phyloP scores from a whole-genome alignment of 1,140 invertebrate species.

The Trissolcus basalis region DNA sequence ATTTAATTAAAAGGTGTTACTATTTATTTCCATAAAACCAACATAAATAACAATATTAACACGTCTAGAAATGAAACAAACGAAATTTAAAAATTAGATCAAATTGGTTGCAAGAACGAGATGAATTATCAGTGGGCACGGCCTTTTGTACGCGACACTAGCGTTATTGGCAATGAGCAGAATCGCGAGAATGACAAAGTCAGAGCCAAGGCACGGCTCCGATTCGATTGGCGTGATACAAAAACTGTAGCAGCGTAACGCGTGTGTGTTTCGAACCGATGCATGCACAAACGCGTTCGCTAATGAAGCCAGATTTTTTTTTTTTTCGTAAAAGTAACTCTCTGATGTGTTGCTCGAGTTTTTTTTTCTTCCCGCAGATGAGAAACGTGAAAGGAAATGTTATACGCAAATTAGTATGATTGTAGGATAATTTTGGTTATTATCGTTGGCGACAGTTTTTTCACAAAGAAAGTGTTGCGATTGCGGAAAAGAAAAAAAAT shows the following conservation, averaged over 20 bases:
- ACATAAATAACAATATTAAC: no score
- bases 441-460: slow-evolving; percentile 1
- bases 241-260: slow-evolving; percentile 17
- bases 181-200: slow-evolving; percentile 29
- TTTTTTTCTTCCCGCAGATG: no score
- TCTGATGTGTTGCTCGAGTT: no score
- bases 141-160: slow-evolving; percentile 11
- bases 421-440: slow-evolving; percentile 7
- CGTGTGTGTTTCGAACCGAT: background rate
- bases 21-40: background rate
- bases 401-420: slow-evolving; percentile 22
- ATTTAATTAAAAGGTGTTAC: no score
- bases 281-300: no score
- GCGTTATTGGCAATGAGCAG: slow-evolving; percentile 30
- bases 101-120: slow-evolving; percentile 6
- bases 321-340: no score
- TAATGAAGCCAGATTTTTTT: no score
- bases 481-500: slow-evolving; percentile 5
- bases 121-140: background rate
- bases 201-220: slow-evolving; percentile 21
- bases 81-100: slow-evolving; percentile 9
- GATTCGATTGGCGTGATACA: slow-evolving; percentile 15
- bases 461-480: slow-evolving; percentile 16
- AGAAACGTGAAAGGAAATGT: no score
- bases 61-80: slow-evolving; percentile 1